phyloP scores from a whole-genome alignment of 1,140 invertebrate species.

The Lepidurus apus region DNA sequence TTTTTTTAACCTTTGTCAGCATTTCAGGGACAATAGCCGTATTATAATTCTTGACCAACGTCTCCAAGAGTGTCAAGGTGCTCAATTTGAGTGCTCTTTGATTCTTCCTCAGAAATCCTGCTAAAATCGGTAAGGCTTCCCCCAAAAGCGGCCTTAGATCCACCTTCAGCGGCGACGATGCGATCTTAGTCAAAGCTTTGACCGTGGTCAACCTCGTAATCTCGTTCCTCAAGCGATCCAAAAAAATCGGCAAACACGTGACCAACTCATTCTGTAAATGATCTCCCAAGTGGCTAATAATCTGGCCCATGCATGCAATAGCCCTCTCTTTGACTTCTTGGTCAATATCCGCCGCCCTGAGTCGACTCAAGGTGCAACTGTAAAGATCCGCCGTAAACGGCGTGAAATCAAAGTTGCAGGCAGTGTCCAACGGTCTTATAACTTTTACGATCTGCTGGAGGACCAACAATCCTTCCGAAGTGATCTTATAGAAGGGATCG shows the following conservation, averaged over 20 bases:
- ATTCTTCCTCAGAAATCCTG: constrained; percentile 93
- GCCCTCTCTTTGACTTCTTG: constrained; percentile 98
- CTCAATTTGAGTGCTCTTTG: constrained; percentile 89
- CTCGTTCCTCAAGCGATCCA: constrained; percentile 92
- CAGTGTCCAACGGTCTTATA: constrained; percentile 42
- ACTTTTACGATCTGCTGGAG: constrained; percentile 84
- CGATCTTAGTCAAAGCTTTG: constrained; percentile 90
- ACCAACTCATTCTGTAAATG: constrained; percentile 64
- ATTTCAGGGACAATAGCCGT: constrained; percentile 61
- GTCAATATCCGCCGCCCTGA: constrained; percentile 93
- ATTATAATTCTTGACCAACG: constrained; percentile 79
- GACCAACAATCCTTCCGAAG: constrained; percentile 87
- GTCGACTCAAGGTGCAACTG: constrained; percentile 70
- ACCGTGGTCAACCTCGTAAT: constrained; percentile 94
- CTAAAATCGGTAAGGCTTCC: constrained; percentile 84
- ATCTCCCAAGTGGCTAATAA: constrained; percentile 87
- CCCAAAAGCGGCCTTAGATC: constrained; percentile 77
- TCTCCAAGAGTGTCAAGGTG: constrained; percentile 84
- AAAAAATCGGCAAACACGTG: constrained; percentile 83
- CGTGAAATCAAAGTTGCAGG: constrained; percentile 66
- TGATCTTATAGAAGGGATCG: constrained; percentile 98
- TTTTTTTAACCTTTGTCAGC: constrained; percentile 60
- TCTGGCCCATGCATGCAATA: constrained; percentile 94
- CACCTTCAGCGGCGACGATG: constrained; percentile 79
- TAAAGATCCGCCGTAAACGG: constrained; percentile 77